Conservation (phyloP, 2,113 vertebrate genomes). For the Pogonocichla stellata region DNA sequence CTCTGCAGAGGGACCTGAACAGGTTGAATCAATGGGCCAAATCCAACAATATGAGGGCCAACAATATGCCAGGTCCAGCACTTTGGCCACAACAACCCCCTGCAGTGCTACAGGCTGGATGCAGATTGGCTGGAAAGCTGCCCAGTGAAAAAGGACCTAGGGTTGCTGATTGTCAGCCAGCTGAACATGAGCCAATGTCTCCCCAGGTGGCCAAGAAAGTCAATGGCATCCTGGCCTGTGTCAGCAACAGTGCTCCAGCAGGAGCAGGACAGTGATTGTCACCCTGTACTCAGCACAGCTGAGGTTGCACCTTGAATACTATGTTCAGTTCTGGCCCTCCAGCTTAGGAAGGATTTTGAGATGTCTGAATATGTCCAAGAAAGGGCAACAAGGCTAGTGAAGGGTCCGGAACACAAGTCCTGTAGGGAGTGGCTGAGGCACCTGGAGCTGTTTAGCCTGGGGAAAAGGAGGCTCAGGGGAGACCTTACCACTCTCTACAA, state of each 20-base stretch:
- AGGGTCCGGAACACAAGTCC: not conserved
- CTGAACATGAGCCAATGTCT: rapidly evolving
- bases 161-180: not conserved
- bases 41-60: not conserved
- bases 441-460: not conserved
- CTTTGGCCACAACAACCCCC: not conserved
- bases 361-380: rapidly evolving
- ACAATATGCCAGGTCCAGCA: not conserved
- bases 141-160: not conserved
- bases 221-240: not conserved
- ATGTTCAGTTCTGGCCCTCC: not conserved
- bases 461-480: not conserved
- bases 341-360: not conserved
- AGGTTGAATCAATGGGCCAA: too few relatives aligned
- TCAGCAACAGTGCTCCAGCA: not conserved
- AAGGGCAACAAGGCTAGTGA: not conserved
- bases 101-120: not conserved
- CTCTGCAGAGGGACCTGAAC: not conserved
- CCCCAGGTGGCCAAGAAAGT: rapidly evolving
- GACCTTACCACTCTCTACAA: not conserved
- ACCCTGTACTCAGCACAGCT: rapidly evolving
- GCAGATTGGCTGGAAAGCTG: not conserved
- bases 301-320: rapidly evolving
- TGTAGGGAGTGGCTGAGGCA: not conserved
- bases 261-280: not conserved